A percentile compares a stretch with the other conserved stretches of the same genome.
These are phyloP conservation scores for Eulacestoma nigropectus DNA, from an alignment of 2,113 vertebrate species.

Conservation along the genomic window DNA sequence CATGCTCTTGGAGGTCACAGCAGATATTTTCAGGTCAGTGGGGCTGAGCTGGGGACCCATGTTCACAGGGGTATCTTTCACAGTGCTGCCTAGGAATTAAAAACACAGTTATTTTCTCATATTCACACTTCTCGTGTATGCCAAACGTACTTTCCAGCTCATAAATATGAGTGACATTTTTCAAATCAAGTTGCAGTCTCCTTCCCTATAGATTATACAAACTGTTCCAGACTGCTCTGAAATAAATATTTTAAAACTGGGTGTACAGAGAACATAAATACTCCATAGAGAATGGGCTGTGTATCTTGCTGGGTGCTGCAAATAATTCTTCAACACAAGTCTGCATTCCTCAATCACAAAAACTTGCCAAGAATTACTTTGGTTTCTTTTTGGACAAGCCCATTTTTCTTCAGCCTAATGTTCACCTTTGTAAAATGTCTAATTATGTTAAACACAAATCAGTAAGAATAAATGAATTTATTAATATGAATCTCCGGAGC, in stretches of 20 bases:
- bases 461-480: not conserved
- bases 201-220: not conserved
- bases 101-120: not conserved
- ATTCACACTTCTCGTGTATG: not conserved
- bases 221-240: not conserved
- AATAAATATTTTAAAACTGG: not conserved
- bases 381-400: not conserved
- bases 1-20: conserved; percentile 82
- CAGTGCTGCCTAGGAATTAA: conserved; percentile 31
- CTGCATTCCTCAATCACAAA: not conserved
- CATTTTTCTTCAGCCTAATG: not conserved
- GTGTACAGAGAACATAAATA: not conserved
- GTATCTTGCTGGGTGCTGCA: not conserved
- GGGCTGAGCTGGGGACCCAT: conserved; percentile 72
- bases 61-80: conserved; percentile 18
- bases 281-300: not conserved
- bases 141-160: not conserved
- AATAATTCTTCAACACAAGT: not conserved
- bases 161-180: not conserved
- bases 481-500: not conserved
- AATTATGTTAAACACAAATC: not conserved
- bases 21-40: conserved; percentile 78
- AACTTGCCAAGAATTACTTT: not conserved
- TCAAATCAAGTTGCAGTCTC: not conserved
- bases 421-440: not conserved